Evolutionary conservation across 92 coral and sea anemone genomes (phyloP), one percentile per base, ranked within the genome.

Genomic region (Umimayanthus kanabou): DNA sequence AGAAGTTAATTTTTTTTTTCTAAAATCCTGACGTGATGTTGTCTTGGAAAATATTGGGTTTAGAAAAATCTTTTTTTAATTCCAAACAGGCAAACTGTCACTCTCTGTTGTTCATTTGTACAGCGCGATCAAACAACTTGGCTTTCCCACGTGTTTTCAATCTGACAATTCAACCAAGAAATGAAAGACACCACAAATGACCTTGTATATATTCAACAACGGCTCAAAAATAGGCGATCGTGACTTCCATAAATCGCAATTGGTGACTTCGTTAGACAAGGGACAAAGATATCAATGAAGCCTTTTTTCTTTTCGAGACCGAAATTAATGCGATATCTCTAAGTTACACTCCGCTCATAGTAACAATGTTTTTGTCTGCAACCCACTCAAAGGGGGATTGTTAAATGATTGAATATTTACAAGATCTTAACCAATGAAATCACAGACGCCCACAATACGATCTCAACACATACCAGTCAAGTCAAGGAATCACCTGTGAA

Each of bases 401-500:
- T 88, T 94, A 88, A 92, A 94, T 93, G 93, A 91, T 91, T 89
- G 88, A 92, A 90, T 92, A 91, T 90, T 91, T 80, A 85, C 94
- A 77, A 80, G 73, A 47, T 43, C 26, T 73, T 50, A 81, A 92
- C 98, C 94, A 94, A 93, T 81, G 80, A 53, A 80, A 87, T 53
- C 71, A 45, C 55, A 81, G 53, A 76, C 92, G 90, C 89, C 84
- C 89, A 85, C 92, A 89, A 84, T 86, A 85, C 72, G 73, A 88
- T 88, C 85, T 74, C 74, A 43, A 83, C 78, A 80, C 96, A 95
- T 95, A 95, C 98, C 98, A 95, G 98, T 79, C 89, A 85, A 80
- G 80, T 89, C 91, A 69, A 75, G 89, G 85, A 89, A 95, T 95
- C 98, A 95, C 98, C 98, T 93, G 98, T 89, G 94, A 89, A 85